Base-by-base conservation (phyloP, 2,113 vertebrate species). In the Accipiter virgatus region DNA sequence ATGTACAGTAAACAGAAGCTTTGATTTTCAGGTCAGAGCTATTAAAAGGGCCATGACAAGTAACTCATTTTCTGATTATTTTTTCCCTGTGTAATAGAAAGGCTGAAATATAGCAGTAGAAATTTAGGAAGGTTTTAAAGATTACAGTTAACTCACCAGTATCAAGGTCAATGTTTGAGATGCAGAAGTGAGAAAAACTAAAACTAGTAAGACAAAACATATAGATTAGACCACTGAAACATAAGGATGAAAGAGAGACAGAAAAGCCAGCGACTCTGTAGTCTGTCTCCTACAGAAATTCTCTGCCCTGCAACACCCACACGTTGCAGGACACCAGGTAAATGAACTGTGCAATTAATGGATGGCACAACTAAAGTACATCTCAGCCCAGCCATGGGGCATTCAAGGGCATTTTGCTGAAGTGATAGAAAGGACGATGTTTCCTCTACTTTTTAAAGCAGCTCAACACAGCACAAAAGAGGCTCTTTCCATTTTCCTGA, bases 341-440 rank as follows among this genome's bases (percentile, higher is more conserved):
- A 56, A 36, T 5, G 23, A 86, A 32, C 16, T 47, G 45, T 26
- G 86, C 43, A 66, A 61, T 27, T 27, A 36, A 29, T 0, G 16
- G 52, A 29, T 31, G 43, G 26, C 29, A 88, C 38, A 66, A 61
- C 19, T 27, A 36, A 34, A 0, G 16, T 27, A 43, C 58, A 45
- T 11, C 68, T 43, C 52, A n/a, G 42, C 47, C 22, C 32, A 40
- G 22, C 11, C 0, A 0, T 4, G 9, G 32, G 71, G 52, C 55
- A 59, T 16, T 45, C 42, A 25, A 61, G 47, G 42, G 26, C 32
- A 27, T 71, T 59, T 42, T 65, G 89, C 32, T 31, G 40, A 65
- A 59, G 21, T 15, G 21, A 65, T 16, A 16, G 40, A 19, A 81
- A 74, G 53, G 38, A 72, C 0, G 1, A 4, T 8, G 32, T 19